A percentile compares a stretch with the other conserved stretches of the same genome.
phyloP scores from a whole-genome alignment of 35 echinoderm and acorn worm genomes.

The Stichopus chloronotus region DNA sequence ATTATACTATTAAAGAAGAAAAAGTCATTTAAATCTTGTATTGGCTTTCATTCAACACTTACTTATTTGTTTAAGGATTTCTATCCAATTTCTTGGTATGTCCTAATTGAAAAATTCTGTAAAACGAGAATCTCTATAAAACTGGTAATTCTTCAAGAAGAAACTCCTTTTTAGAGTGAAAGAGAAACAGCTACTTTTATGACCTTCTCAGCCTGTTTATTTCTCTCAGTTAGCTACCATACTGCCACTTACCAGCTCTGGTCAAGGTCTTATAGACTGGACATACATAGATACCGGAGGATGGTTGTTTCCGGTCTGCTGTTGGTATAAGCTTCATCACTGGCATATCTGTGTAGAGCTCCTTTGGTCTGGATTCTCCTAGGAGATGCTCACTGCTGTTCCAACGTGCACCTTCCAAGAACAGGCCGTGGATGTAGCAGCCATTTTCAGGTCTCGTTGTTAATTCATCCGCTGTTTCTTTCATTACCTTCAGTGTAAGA shows the following conservation, averaged over 20 bases:
- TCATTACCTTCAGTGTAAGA: constrained; percentile 69
- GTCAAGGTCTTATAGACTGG: constrained; percentile 97
- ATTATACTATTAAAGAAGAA: background rate
- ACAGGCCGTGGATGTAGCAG: constrained; percentile 89
- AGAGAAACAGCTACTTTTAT: too few species aligned
- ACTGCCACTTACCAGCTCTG: constrained; percentile 76
- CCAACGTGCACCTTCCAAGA: constrained; percentile 89
- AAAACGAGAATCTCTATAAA: background rate
- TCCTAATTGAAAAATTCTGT: background rate
- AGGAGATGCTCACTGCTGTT: constrained; percentile 66
- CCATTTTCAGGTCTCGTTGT: constrained; percentile 83
- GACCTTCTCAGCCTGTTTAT: too few species aligned
- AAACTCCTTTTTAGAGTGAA: too few species aligned
- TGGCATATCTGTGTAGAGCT: constrained; percentile 97
- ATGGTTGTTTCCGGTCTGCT: constrained; percentile 74
- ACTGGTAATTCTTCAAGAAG: too few species aligned
- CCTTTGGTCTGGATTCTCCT: constrained; percentile 91
- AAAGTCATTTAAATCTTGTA: background rate
- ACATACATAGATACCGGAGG: constrained; percentile 85
- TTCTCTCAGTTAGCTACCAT: too few species aligned
- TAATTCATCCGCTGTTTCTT: constrained; percentile 72
- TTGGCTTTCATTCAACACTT: too few species aligned
- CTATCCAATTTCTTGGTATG: background rate
- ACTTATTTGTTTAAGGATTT: background rate
- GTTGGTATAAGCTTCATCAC: constrained; percentile 88